Evolutionary conservation across 2,888 invertebrate genomes (phyloP).

Genomic region (Agriopis leucophaearia): DNA sequence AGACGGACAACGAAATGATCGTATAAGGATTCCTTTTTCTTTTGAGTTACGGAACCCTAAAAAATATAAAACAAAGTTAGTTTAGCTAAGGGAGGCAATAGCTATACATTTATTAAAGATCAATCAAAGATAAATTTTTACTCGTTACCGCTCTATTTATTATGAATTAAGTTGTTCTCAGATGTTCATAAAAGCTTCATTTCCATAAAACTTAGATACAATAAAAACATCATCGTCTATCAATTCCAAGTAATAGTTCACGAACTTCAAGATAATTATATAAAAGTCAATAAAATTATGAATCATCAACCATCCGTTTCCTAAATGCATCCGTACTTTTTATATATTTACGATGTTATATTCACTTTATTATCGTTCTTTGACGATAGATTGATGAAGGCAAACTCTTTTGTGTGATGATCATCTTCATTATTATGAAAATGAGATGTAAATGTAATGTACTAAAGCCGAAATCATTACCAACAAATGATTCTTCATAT

Average conservation of each 20-base stretch:
- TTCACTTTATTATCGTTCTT: slow-evolving; percentile 28
- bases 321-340: slow-evolving; percentile 35
- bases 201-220: slow-evolving; percentile 14
- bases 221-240: slow-evolving; percentile 46
- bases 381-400: slow-evolving; percentile 26
- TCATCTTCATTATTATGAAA: no score
- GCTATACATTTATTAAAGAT: no score
- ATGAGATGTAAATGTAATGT: no score
- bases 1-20: no score
- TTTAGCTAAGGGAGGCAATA: no score
- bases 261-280: slow-evolving; percentile 13
- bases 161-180: neutral
- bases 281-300: slow-evolving; percentile 54
- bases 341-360: slow-evolving; percentile 13
- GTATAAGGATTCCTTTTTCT: no score
- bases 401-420: slow-evolving; percentile 12
- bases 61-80: no score
- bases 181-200: slow-evolving; percentile 12
- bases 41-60: no score
- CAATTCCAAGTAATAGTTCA: slow-evolving; percentile 23
- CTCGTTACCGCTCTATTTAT: no score
- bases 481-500: no score
- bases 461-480: no score
- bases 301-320: slow-evolving; percentile 64
- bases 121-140: no score